Evolutionary conservation across 2,113 vertebrate species (phyloP).

Genomic region (Brienomyrus longianalis): DNA sequence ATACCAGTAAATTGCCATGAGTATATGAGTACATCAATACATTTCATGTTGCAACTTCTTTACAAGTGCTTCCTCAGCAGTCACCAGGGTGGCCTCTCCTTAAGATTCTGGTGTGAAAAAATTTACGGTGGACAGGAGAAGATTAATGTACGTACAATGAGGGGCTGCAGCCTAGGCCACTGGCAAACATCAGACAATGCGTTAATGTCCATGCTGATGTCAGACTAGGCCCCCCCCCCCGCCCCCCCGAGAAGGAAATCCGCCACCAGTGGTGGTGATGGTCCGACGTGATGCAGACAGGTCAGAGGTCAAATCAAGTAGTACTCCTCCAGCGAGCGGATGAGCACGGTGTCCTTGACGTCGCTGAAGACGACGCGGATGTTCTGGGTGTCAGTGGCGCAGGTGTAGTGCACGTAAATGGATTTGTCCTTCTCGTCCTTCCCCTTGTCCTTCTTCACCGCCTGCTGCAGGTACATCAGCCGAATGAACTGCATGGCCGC

Average conservation of each 20-base stretch:
- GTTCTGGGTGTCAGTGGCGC: constrained; percentile 83
- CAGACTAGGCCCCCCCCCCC: background rate
- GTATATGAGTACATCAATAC: too few species aligned
- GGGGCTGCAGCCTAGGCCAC: background rate
- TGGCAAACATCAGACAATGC: background rate
- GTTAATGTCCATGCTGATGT: background rate
- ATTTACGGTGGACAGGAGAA: background rate
- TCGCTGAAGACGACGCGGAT: constrained; percentile 76
- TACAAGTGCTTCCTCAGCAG: background rate
- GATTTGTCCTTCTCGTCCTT: constrained; percentile 48
- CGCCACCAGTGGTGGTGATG: constrained; percentile 34
- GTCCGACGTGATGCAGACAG: constrained; percentile 52
- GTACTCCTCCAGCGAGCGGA: constrained; percentile 59
- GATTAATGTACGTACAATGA: background rate
- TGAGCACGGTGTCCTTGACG: constrained; percentile 72
- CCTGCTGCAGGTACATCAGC: constrained; percentile 63
- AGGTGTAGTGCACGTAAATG: constrained; percentile 75
- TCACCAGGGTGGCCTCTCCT: background rate
- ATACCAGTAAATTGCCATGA: background rate
- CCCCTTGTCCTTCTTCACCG: constrained; percentile 25
- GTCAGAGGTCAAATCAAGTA: constrained; percentile 55
- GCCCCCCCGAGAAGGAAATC: background rate
- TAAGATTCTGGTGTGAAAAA: background rate
- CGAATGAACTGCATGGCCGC: constrained; percentile 67
- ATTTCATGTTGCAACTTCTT: background rate